These are phyloP conservation scores for Suncus etruscus DNA, from an alignment of 2,113 vertebrate genomes.

Conservation along the genomic window DNA sequence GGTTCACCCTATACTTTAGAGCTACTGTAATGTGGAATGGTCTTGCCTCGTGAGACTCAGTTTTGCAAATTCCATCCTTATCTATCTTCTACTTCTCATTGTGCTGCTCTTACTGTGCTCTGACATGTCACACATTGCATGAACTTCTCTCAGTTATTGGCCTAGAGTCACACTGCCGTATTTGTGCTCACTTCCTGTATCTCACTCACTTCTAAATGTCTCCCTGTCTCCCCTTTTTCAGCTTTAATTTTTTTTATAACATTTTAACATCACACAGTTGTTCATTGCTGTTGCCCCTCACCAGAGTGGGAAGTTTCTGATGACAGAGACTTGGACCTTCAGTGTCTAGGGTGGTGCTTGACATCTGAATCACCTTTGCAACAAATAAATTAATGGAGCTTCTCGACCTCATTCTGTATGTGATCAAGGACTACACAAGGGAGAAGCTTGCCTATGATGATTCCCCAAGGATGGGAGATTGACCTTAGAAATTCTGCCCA, in stretches of 20 bases:
- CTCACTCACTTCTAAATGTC: background rate
- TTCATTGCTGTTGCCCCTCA: background rate
- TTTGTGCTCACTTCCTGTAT: background rate
- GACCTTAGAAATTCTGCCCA: background rate
- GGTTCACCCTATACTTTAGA: too few relatives aligned
- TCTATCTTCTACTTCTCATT: background rate
- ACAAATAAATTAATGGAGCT: background rate
- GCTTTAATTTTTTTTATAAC: background rate
- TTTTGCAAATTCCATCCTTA: background rate
- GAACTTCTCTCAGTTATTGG: rapidly evolving
- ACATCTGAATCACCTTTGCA: background rate
- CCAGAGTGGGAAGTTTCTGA: background rate
- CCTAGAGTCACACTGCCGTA: background rate
- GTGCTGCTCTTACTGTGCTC: background rate
- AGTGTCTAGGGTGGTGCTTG: background rate
- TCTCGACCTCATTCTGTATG: background rate
- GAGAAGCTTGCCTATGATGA: background rate
- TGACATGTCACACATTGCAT: background rate
- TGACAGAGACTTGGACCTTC: background rate
- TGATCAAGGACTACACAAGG: background rate
- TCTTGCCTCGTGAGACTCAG: background rate
- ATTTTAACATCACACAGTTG: background rate
- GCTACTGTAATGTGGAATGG: too few relatives aligned
- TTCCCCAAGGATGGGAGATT: too few relatives aligned
- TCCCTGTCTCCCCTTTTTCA: background rate